Percentiles rank a stretch among this genome's conserved stretches.
Evolutionary conservation across 2,888 invertebrate species (phyloP).

Genomic region (Spialia ferax): DNA sequence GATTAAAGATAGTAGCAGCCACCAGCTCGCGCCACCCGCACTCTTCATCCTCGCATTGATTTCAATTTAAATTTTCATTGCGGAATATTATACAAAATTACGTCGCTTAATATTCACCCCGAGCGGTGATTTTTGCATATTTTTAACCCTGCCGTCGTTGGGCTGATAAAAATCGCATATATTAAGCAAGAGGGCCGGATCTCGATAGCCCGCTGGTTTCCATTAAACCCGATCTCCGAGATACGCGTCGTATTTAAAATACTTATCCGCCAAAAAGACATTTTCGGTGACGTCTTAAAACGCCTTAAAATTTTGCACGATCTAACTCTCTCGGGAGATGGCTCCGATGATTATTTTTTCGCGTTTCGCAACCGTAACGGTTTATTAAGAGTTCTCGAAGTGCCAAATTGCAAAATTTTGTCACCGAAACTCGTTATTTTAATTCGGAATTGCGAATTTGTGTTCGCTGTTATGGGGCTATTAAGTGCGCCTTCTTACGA

Average conservation of each 20-base stretch:
- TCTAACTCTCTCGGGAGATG: slow-evolving; percentile 44
- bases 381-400: slow-evolving; percentile 34
- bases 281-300: slow-evolving; percentile 51
- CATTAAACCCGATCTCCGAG: slow-evolving; percentile 75
- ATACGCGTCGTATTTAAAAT: slow-evolving; percentile 73
- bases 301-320: slow-evolving; percentile 31
- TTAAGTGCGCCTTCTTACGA: slow-evolving; percentile 24
- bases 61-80: slow-evolving; percentile 88
- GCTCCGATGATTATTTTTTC: slow-evolving; percentile 33
- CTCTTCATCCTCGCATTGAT: slow-evolving; percentile 82
- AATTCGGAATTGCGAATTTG: slow-evolving; percentile 34
- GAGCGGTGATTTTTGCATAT: slow-evolving; percentile 82
- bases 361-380: slow-evolving; percentile 31
- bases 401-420: slow-evolving; percentile 39
- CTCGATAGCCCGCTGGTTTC: slow-evolving; percentile 67
- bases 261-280: slow-evolving; percentile 55
- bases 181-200: slow-evolving; percentile 64
- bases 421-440: slow-evolving; percentile 37
- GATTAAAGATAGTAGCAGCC: slow-evolving; percentile 49
- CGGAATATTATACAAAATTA: slow-evolving; percentile 85
- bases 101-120: slow-evolving; percentile 85
- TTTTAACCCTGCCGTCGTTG: slow-evolving; percentile 73
- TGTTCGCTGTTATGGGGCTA: slow-evolving; percentile 33
- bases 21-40: slow-evolving; percentile 39
- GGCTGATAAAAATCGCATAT: slow-evolving; percentile 80